These are phyloP conservation scores for Anagrus nilaparvatae DNA, from an alignment of 1,140 invertebrate genomes.

Conservation along the genomic window DNA sequence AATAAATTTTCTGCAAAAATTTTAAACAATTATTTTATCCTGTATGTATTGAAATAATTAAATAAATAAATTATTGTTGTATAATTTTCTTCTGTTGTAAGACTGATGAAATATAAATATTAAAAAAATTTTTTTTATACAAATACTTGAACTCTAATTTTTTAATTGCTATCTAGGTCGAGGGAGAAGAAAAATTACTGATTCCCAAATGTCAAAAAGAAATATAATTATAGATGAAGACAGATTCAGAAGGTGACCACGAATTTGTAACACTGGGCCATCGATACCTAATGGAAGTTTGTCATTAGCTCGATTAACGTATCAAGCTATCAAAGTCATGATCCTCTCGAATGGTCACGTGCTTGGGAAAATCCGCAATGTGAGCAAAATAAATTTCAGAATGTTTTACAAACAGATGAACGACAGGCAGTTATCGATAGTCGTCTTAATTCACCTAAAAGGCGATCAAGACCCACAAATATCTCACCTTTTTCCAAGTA, in stretches of 20 bases:
- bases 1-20: too few species aligned
- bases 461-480: conserved; percentile 16
- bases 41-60: too few species aligned
- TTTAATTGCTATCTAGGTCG: conserved; percentile 32
- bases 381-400: conserved; percentile 19
- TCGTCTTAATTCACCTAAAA: conserved; percentile 23
- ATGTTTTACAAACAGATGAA: conserved; percentile 20
- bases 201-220: conserved; percentile 17
- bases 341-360: conserved; percentile 29
- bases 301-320: conserved; percentile 13
- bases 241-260: conserved; percentile 22
- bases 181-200: conserved; percentile 34
- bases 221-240: conserved; percentile 27
- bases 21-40: too few species aligned
- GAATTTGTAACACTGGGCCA: conserved; percentile 11
- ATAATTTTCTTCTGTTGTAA: too few species aligned
- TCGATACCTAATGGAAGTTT: conserved; percentile 16
- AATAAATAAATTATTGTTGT: too few species aligned
- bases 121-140: too few species aligned
- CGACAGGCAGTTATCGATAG: conserved; percentile 17
- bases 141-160: too few species aligned
- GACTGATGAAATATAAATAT: too few species aligned
- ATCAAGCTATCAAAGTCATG: conserved; percentile 24
- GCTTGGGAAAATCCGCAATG: conserved; percentile 24
- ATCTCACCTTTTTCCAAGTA: conserved; percentile 34